A percentile compares a stretch with the other conserved stretches of the same genome.
phyloP scores from a whole-genome alignment of 2,113 vertebrate genomes.

The Formicarius rufipectus region DNA sequence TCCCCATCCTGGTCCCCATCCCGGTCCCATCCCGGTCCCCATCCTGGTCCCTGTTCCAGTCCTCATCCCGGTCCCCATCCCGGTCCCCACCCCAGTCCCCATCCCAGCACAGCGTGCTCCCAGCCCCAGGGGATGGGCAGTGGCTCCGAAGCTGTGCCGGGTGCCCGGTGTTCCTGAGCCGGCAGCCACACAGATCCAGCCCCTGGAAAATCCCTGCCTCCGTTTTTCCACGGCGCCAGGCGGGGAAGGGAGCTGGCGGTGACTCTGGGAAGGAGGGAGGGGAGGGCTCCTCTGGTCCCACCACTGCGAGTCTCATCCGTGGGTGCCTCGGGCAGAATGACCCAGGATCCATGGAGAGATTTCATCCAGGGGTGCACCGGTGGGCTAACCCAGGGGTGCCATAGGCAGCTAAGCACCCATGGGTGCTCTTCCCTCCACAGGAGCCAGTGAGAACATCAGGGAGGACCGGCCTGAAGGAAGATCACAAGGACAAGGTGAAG shows the following conservation, averaged over 20 bases:
- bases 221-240: background rate
- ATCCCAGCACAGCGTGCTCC: background rate
- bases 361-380: background rate
- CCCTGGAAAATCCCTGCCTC: constrained; percentile 1
- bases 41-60: background rate
- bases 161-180: background rate
- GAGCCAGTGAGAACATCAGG: constrained; percentile 1
- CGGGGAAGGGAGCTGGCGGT: background rate
- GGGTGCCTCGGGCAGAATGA: background rate
- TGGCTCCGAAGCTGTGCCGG: accelerated
- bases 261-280: background rate
- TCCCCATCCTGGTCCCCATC: too few species aligned
- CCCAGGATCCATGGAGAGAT: accelerated
- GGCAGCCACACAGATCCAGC: background rate
- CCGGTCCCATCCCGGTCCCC: background rate
- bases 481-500: constrained; percentile 62
- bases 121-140: accelerated
- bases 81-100: accelerated
- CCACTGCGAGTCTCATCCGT: accelerated
- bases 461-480: constrained; percentile 20
- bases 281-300: background rate
- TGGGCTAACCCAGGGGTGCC: background rate
- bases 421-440: constrained; percentile 16
- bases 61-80: background rate
- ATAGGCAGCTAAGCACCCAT: background rate